phyloP scores from a whole-genome alignment of 2,888 invertebrate genomes.

The Amphipoea oculea region DNA sequence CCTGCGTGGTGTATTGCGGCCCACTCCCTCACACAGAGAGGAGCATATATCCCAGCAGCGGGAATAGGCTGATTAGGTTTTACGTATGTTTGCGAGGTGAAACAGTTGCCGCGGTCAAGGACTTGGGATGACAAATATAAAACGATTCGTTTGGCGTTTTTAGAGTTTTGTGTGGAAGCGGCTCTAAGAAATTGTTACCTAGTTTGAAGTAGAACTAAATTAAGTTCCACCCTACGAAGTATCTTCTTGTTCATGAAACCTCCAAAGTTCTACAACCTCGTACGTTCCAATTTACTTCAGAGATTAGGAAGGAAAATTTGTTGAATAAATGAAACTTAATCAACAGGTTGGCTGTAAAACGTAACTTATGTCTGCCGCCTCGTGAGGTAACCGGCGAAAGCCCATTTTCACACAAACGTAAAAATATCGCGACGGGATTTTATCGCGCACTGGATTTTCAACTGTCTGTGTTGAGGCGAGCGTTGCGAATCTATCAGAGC shows the following conservation, averaged over 20 bases:
- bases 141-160: not conserved
- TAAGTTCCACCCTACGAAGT: not conserved
- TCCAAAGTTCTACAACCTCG: constrained; percentile 5
- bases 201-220: not conserved
- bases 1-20: too few species aligned
- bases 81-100: not conserved
- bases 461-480: not conserved
- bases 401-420: not conserved
- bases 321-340: constrained; percentile 69
- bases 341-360: constrained; percentile 65
- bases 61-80: too few species aligned
- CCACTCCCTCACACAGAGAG: too few species aligned
- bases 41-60: too few species aligned
- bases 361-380: not conserved
- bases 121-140: not conserved
- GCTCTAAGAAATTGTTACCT: not conserved
- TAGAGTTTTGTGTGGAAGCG: not conserved
- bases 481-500: not conserved
- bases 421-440: not conserved
- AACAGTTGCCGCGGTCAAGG: not conserved
- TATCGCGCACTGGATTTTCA: not conserved
- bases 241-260: not conserved
- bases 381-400: not conserved
- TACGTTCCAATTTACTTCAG: not conserved
- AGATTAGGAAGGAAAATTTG: constrained; percentile 2